Evolutionary conservation across 2,113 vertebrate genomes (phyloP).

Genomic region (Tinamus guttatus): DNA sequence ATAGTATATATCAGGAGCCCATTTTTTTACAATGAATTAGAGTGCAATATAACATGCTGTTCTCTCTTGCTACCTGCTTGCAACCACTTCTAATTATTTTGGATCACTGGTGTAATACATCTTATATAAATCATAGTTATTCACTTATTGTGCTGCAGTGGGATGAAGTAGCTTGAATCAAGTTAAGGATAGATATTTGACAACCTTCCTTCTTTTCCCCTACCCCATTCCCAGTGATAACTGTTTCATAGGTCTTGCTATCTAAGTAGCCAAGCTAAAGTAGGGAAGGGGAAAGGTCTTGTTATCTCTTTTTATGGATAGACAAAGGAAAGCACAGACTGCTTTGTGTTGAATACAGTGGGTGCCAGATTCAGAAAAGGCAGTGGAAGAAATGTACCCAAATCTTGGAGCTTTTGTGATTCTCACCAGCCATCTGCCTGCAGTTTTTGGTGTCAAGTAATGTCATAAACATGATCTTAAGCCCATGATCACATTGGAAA

Average conservation of each 20-base stretch:
- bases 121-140: neutral
- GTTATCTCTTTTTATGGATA: neutral
- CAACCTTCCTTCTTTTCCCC: neutral
- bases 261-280: neutral
- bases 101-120: neutral
- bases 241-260: neutral
- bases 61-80: neutral
- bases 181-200: neutral
- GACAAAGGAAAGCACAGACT: neutral
- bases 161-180: neutral
- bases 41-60: neutral
- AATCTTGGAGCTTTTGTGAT: neutral
- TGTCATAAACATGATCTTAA: neutral
- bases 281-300: neutral
- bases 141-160: neutral
- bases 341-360: neutral
- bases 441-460: neutral
- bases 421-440: neutral
- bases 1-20: neutral
- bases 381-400: neutral
- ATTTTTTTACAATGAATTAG: neutral
- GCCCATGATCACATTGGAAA: neutral
- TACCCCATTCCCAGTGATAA: no score
- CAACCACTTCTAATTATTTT: constrained; percentile 15
- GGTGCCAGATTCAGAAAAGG: neutral